Evolutionary conservation across 2,113 vertebrate genomes (phyloP).

Genomic region (Sula dactylatra): DNA sequence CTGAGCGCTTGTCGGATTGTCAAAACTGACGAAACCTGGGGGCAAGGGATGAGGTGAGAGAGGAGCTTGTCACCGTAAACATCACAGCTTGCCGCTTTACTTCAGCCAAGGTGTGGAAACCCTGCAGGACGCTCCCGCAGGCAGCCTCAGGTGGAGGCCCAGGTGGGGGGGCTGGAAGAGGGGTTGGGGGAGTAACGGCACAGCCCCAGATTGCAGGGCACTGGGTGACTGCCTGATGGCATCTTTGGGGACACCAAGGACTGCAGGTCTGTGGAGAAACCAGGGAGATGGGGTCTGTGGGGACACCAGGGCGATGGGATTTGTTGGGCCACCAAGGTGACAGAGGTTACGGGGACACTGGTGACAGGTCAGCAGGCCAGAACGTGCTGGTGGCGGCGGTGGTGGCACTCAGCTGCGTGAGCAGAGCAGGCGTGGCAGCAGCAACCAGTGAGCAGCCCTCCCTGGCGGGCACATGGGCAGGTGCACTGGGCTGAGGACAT

Average conservation of each 20-base stretch:
- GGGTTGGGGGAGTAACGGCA: accelerated
- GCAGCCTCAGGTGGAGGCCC: not conserved
- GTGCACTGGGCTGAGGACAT: not conserved
- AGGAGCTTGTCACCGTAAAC: not conserved
- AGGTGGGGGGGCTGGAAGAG: not conserved
- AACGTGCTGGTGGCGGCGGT: not conserved
- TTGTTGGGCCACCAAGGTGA: too few relatives aligned
- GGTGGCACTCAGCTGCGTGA: accelerated
- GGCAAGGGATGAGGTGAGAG: not conserved
- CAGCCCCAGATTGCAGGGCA: not conserved
- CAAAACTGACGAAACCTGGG: constrained; percentile 97
- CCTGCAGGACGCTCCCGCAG: accelerated
- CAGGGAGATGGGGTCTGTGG: not conserved
- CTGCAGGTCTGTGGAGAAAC: not conserved
- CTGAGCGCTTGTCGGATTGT: constrained; percentile 98
- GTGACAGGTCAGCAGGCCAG: not conserved
- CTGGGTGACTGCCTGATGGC: not conserved
- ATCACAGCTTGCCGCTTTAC: accelerated
- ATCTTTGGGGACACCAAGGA: not conserved
- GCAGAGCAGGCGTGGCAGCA: not conserved
- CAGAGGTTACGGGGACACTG: not conserved
- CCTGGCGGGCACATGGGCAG: accelerated
- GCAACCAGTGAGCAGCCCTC: not conserved
- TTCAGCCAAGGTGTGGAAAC: accelerated
- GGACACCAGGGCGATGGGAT: not conserved